Conservation (phyloP, 2,888 invertebrate species). For the Yponomeuta malinellus region DNA sequence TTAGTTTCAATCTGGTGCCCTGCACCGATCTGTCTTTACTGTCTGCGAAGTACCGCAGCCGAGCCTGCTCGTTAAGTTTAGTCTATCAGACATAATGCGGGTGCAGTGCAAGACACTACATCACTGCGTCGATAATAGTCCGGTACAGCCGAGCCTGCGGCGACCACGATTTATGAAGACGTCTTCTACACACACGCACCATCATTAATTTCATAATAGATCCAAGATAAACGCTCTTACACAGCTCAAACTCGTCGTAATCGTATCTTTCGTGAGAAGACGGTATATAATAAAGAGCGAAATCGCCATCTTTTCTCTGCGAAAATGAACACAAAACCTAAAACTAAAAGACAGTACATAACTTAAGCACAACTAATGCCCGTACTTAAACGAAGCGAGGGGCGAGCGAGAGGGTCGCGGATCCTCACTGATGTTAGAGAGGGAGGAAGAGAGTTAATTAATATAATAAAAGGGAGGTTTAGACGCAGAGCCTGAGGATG, state of each 20-base stretch:
- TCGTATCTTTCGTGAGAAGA: background rate
- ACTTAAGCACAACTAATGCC: conserved; percentile 36
- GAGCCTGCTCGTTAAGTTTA: background rate
- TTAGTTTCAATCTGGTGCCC: too few relatives aligned
- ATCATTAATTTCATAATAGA: background rate
- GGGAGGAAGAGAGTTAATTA: conserved; percentile 21
- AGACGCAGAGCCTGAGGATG: conserved; percentile 9
- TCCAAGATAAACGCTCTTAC: background rate
- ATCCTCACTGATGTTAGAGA: conserved; percentile 32
- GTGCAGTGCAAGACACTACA: background rate
- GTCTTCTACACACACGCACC: background rate
- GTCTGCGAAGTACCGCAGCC: background rate
- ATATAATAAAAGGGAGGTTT: conserved; percentile 15
- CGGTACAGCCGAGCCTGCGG: background rate
- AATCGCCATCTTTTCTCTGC: background rate
- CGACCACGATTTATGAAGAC: background rate
- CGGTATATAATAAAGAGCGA: background rate
- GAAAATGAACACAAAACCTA: background rate
- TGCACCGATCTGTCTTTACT: too few relatives aligned
- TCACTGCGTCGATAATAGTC: background rate
- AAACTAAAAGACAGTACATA: conserved; percentile 35
- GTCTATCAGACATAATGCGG: background rate
- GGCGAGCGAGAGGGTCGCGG: conserved; percentile 31
- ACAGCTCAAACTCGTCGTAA: background rate
- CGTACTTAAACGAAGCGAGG: conserved; percentile 37